Evolutionary conservation across 2,113 vertebrate genomes (phyloP).

Genomic region (human (Homo sapiens)): GRCh38 chr19:2732001-2732500

Average conservation of each 20-base stretch:
- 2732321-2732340: not conserved
- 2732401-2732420: not conserved
- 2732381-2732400: accelerated
- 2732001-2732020: no score
- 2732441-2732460: not conserved
- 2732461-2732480: not conserved
- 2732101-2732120: no score
- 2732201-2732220: not conserved
- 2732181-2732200: not conserved
- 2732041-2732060: not conserved
- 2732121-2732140: not conserved
- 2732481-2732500: accelerated
- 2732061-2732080: not conserved
- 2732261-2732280: not conserved
- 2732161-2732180: accelerated
- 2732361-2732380: no score
- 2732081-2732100: not conserved
- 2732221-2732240: not conserved
- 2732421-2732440: not conserved
- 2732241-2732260: not conserved
- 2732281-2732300: not conserved
- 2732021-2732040: not conserved
- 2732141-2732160: no score
- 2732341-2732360: not conserved
- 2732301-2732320: accelerated